Conservation (phyloP, 2,797 vertebrate species). For the Anguilla megastoma region DNA sequence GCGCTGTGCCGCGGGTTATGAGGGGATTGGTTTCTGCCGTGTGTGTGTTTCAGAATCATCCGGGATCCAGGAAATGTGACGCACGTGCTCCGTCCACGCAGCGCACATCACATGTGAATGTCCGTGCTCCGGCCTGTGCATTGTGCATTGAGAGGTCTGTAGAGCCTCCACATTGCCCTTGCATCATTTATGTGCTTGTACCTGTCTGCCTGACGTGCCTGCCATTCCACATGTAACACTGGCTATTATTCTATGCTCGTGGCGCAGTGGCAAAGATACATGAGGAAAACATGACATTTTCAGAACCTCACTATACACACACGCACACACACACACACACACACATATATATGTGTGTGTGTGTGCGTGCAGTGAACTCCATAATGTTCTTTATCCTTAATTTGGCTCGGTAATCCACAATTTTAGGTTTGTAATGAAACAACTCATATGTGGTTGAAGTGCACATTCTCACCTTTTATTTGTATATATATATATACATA, state of each 20-base stretch:
- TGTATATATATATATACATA: too few relatives aligned
- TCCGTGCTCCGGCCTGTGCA: background rate
- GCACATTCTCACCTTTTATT: too few relatives aligned
- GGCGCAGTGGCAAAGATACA: background rate
- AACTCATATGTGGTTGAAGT: too few relatives aligned
- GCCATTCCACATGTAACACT: background rate
- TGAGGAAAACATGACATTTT: too few relatives aligned
- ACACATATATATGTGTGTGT: too few relatives aligned
- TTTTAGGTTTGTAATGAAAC: too few relatives aligned
- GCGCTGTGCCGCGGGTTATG: background rate
- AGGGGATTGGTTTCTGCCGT: background rate
- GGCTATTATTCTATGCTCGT: background rate
- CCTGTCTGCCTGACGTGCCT: background rate
- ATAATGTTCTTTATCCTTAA: too few relatives aligned
- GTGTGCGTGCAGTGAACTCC: too few relatives aligned
- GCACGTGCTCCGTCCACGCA: background rate
- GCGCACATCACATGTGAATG: background rate
- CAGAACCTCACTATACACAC: too few relatives aligned
- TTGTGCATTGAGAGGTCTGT: background rate
- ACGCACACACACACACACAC: too few relatives aligned
- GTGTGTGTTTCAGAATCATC: background rate
- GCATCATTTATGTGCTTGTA: background rate
- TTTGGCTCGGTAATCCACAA: too few relatives aligned
- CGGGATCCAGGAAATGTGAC: too few relatives aligned
- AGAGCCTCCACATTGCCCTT: background rate